Conservation (phyloP, 2,113 vertebrate species). For the Dasyurus viverrinus region DNA sequence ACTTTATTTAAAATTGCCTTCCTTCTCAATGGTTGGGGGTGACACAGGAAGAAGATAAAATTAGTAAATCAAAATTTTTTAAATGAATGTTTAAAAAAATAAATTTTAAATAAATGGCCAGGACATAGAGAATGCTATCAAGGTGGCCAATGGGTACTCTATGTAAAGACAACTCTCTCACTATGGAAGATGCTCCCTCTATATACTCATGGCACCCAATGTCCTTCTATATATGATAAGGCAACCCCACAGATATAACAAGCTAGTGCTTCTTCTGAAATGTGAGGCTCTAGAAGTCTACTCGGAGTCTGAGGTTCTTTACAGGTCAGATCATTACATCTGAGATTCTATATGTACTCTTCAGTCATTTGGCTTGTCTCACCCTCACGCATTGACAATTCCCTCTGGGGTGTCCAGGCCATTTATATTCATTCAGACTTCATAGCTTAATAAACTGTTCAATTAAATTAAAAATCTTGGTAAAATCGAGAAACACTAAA, state of each 20-base stretch:
- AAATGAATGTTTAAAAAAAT: no score
- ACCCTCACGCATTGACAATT: not conserved
- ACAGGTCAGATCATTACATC: not conserved
- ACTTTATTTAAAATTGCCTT: no score
- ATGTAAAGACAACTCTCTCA: no score
- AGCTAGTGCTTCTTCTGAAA: not conserved
- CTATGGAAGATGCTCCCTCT: no score
- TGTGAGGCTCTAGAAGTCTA: not conserved
- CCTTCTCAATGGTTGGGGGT: no score
- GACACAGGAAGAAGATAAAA: no score
- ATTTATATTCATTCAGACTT: not conserved
- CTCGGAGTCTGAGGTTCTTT: not conserved
- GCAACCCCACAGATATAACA: not conserved
- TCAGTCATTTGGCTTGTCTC: not conserved
- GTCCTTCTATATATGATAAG: not conserved
- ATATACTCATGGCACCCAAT: no score
- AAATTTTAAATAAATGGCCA: no score
- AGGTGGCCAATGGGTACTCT: no score
- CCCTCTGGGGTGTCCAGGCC: not conserved
- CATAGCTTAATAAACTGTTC: not conserved
- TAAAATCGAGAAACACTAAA: not conserved
- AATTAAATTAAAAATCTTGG: not conserved
- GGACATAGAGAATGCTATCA: no score
- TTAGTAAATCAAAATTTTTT: no score
- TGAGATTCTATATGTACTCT: not conserved